Evolutionary conservation across 2,113 vertebrate species (phyloP).

Genomic region (Eurystomus gularis): DNA sequence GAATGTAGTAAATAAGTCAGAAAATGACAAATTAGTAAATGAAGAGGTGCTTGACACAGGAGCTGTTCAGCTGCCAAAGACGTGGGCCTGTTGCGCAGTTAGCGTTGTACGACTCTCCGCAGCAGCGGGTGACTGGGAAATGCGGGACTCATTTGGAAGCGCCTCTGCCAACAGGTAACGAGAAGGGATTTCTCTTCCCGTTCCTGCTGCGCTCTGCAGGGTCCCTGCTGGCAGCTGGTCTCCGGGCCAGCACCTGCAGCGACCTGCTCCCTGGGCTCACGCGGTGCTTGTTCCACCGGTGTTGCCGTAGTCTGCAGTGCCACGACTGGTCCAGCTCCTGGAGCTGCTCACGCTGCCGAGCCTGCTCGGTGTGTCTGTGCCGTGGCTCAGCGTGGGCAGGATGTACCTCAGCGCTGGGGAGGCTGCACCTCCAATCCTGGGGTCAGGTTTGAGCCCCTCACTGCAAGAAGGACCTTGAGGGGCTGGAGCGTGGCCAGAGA

Average conservation of each 20-base stretch:
- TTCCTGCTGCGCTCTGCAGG: background rate
- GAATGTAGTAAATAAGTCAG: background rate
- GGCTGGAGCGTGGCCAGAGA: too few relatives aligned
- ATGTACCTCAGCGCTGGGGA: too few relatives aligned
- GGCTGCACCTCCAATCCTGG: background rate
- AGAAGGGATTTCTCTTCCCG: background rate
- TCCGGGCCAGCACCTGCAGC: background rate
- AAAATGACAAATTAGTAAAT: background rate
- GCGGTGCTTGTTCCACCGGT: too few relatives aligned
- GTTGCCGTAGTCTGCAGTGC: too few relatives aligned
- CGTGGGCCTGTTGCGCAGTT: background rate
- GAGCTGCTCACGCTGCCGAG: too few relatives aligned
- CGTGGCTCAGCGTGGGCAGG: too few relatives aligned
- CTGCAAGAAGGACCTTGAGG: too few relatives aligned
- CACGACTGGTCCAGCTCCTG: background rate
- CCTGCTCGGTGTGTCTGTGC: too few relatives aligned
- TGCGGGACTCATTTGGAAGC: rapidly evolving
- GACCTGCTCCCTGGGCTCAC: too few relatives aligned
- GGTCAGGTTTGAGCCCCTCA: background rate
- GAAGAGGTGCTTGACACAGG: background rate
- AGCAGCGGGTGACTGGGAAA: background rate
- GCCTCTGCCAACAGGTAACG: background rate
- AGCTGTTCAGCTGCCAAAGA: background rate
- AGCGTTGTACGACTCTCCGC: background rate
- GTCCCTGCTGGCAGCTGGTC: background rate